Base-by-base conservation (phyloP, 2,113 vertebrate genomes). In the Ploceus nigricollis region DNA sequence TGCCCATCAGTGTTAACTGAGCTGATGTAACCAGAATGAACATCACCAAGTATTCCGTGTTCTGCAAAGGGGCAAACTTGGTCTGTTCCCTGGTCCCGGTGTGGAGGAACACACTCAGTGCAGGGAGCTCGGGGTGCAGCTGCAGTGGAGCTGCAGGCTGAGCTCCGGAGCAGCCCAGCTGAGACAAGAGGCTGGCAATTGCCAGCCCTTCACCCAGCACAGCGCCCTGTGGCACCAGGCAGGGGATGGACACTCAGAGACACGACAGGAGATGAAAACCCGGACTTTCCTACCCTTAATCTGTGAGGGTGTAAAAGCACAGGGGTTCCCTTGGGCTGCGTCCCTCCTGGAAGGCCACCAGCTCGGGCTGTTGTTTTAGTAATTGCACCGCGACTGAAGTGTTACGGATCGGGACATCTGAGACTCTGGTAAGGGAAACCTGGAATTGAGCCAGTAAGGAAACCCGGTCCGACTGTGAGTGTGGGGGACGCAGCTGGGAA, bases 61-160 rank as follows among this genome's bases (percentile, higher is more conserved):
- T 42, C 30, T 76, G 35, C 42, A 24, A 24, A 28, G 20, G 16
- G 24, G 7, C 42, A 40, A 40, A 48, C 35, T 13, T 3, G 24
- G 7, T 47, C 40, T 1, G 1, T 30, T 1, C 50, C 31, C 60
- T 11, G 42, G 18, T 56, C 10, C 42, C 2, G 0, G 11, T 8
- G 58, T 27, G 16, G 10, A 31, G 30, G 17, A 83, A 22, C 13
- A 10, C 11, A 5, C 6, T 18, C 30, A 16, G 70, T 25, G 35
- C 60, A 35, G 70, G 69, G n/a, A 84, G n/a, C 47, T 22, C 13
- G 4, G 57, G 39, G 27, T 45, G 81, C 39, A 37, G 47, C 56
- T 71, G 37, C 54, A 37, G 17, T 31, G 56, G 33, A 51, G 37
- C 66, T 51, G 48, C 68, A 39, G 64, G 64, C n/a, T 57, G 53